Conservation (phyloP, 2,888 invertebrate species). For the Sialis lutaria region DNA sequence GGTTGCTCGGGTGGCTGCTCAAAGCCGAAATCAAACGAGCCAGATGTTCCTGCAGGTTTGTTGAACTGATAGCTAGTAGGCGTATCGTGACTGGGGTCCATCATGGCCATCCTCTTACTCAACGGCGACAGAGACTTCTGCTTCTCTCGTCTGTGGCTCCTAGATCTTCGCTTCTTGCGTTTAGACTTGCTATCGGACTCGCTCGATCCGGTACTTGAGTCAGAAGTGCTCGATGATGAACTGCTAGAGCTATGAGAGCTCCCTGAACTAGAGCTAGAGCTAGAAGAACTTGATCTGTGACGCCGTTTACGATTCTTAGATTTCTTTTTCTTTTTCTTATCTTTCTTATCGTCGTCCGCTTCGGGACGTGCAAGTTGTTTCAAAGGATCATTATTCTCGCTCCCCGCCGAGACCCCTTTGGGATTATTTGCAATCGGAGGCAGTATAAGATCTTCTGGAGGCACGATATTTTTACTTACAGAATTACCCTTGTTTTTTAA, state of each 20-base stretch:
- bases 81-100: slow-evolving; percentile 35
- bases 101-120: slow-evolving; percentile 66
- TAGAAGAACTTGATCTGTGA: slow-evolving; percentile 33
- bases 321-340: slow-evolving; percentile 46
- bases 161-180: slow-evolving; percentile 36
- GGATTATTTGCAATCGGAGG: slow-evolving; percentile 30
- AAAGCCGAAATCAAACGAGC: slow-evolving; percentile 28
- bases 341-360: slow-evolving; percentile 31
- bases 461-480: slow-evolving; percentile 38
- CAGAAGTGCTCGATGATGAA: slow-evolving; percentile 30
- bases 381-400: slow-evolving; percentile 46
- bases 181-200: slow-evolving; percentile 33
- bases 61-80: slow-evolving; percentile 47
- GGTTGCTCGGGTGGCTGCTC: slow-evolving; percentile 28
- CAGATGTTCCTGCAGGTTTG: slow-evolving; percentile 41
- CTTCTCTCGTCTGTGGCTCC: slow-evolving; percentile 35
- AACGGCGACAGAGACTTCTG: slow-evolving; percentile 63
- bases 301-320: slow-evolving; percentile 44
- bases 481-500: slow-evolving; percentile 47
- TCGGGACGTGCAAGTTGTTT: slow-evolving; percentile 41
- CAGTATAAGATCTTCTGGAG: slow-evolving; percentile 40
- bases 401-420: slow-evolving; percentile 11
- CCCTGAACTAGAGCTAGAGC: slow-evolving; percentile 25
- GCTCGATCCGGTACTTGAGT: slow-evolving; percentile 49
- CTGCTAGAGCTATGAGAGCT: slow-evolving; percentile 40